Evolutionary conservation across 1,140 invertebrate genomes (phyloP), one percentile per base, ranked within the genome.

Genomic region (Vanessa atalanta): DNA sequence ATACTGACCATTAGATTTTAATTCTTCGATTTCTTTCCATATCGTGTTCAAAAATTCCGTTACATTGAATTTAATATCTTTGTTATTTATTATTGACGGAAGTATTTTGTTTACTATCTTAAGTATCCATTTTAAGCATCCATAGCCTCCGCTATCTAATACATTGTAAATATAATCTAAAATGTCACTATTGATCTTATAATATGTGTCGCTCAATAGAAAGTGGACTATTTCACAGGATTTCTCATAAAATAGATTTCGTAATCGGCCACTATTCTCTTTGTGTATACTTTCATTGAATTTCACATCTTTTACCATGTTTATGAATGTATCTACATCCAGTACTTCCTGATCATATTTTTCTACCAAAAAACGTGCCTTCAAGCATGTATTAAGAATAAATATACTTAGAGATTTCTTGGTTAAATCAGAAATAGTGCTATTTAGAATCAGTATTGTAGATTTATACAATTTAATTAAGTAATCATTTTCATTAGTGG

Each of bases 21-120:
- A 65, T 51, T 89, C 88, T 74, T 90, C 88, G 61, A 91, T 87
- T 74, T 91, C 88, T 47, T 68, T 85, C 90, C 90, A 91, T n/a
- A 81, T 75, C 75, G 69, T 83, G n/a, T 76, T 80, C n/a, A 91
- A 76, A 70, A 90, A 90, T 51, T 79, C 43, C 9, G 67, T 61
- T 20, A 86, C 47, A 77, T 88, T 72, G 73, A 87, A 89, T 47
- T 80, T 80, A 12, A 57, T 74, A 8, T 77, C 55, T 14, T 80
- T 37, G 43, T 78, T 65, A 14, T 78, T 65, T 12, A 86, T 65
- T 16, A 86, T 31, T 37, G 55, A 60, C 14, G 79, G 75, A 37
- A 90, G 37, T 16, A 86, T 78, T 57, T 71, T 76, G 73, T 86
- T 85, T 12, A 88, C 77, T 23, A 90, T 88, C 65, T 79, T 84